Evolutionary conservation across 2,113 vertebrate species (phyloP), one percentile per base, ranked within the genome.

Genomic region (Garra rufa): DNA sequence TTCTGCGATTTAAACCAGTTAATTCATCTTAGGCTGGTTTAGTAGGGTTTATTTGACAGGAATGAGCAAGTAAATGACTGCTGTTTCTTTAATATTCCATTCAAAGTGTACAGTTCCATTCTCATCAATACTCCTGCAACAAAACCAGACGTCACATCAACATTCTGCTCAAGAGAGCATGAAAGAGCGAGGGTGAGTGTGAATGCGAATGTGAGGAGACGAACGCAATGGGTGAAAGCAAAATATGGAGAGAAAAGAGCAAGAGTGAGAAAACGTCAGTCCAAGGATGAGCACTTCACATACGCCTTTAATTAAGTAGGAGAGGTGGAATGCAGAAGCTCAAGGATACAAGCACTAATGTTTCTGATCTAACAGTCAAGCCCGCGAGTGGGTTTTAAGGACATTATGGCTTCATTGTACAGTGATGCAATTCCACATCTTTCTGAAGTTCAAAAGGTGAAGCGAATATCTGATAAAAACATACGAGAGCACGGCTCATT

Each of bases 91-190:
- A 61, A 61, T 28, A 63, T 41, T 30, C 15, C 13, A 80, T 80
- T 80, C 24, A 28, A 21, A 76, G 50, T 44, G 59, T 80, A 46
- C n/a, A 67, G 26, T 48, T 80, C 43, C 19, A 30, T 17, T 14
- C 34, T 63, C 57, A 63, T 63, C 34, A n/a, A 79, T 46, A 79
- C n/a, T 26, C n/a, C 78, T 65, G 78, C 41, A 81, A 81, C 59
- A 67, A 44, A 69, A 48, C 61, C 61, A 81, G 61, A 81, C 6
- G n/a, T 2, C 59, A 34, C 26, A 67, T 67, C 78, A 69, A 46
- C 43, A 81, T 69, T 81, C 82, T 78, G 78, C 24, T 71, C 48
- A 28, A 41, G 71, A 71, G 28, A 82, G 3, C 67, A 26, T 63
- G 26, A 79, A 46, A 61, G 17, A 70, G 59, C 24, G 7, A 79